These are phyloP conservation scores for Tubulanus polymorphus DNA, from an alignment of 2,888 invertebrate genomes.

Conservation along the genomic window DNA sequence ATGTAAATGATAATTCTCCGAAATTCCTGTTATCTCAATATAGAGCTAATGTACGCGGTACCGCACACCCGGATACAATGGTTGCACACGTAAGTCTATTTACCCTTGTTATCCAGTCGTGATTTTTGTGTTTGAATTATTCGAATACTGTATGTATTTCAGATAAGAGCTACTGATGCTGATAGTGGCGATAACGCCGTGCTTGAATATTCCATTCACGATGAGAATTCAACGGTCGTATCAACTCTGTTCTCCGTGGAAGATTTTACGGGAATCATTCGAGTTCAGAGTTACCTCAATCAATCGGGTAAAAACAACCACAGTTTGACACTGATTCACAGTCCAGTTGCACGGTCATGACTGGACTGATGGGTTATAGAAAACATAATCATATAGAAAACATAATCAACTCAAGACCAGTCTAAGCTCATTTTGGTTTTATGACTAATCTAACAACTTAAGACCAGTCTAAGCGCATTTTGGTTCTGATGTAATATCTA, in stretches of 20 bases:
- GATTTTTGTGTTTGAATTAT: no score
- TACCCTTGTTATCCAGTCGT: background rate
- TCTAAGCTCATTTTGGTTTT: background rate
- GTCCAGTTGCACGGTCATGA: no score
- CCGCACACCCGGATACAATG: constrained; percentile 33
- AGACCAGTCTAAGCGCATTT: no score
- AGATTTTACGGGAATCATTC: constrained; percentile 68
- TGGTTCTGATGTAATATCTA: no score
- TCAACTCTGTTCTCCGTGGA: constrained; percentile 70
- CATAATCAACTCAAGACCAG: background rate
- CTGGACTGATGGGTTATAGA: background rate
- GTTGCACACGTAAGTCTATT: constrained; percentile 39
- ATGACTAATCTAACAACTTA: no score
- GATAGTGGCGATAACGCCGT: constrained; percentile 72
- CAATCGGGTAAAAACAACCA: constrained; percentile 17
- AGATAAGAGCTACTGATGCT: constrained; percentile 70
- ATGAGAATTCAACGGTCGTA: constrained; percentile 59
- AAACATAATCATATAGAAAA: background rate
- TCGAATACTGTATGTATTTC: constrained; percentile 3
- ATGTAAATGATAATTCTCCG: constrained; percentile 52
- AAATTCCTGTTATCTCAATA: constrained; percentile 48
- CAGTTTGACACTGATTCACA: no score
- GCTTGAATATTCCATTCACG: constrained; percentile 61
- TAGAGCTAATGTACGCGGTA: constrained; percentile 39
- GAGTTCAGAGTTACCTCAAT: constrained; percentile 23